Evolutionary conservation across 2,888 invertebrate genomes (phyloP).

Genomic region (Andrena haemorrhoa): DNA sequence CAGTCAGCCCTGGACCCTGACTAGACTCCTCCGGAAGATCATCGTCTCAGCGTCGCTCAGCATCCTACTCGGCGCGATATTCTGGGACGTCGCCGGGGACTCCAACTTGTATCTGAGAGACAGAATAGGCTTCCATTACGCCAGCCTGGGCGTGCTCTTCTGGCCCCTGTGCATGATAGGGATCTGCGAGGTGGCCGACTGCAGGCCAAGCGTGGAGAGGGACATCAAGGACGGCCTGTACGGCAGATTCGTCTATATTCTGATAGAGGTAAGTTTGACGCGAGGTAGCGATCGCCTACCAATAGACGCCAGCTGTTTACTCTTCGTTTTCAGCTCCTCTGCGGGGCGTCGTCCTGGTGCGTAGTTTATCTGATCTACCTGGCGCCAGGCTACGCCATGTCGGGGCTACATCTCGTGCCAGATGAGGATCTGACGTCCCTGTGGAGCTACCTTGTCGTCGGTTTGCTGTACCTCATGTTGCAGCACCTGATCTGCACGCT

Average conservation of each 20-base stretch:
- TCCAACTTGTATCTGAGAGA: constrained; percentile 91
- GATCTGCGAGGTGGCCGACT: constrained; percentile 84
- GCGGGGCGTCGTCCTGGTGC: constrained; percentile 92
- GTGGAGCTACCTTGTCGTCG: constrained; percentile 81
- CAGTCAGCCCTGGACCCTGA: constrained; percentile 94
- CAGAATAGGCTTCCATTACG: constrained; percentile 94
- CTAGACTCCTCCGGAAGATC: constrained; percentile 92
- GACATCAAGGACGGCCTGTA: constrained; percentile 94
- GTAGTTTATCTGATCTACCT: constrained; percentile 94
- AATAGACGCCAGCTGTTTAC: neutral
- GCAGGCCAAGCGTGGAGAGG: constrained; percentile 88
- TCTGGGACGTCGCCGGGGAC: constrained; percentile 94
- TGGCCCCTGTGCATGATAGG: constrained; percentile 89
- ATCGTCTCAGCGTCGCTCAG: constrained; percentile 93
- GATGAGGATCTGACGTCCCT: constrained; percentile 81
- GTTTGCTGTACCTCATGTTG: constrained; percentile 80
- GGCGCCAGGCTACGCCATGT: constrained; percentile 96
- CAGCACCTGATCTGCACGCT: constrained; percentile 81
- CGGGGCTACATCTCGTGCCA: constrained; percentile 89
- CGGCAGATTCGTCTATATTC: constrained; percentile 91
- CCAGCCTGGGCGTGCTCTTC: constrained; percentile 90
- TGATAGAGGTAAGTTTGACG: constrained; percentile 89
- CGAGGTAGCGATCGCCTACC: neutral
- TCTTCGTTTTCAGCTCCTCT: constrained; percentile 88
- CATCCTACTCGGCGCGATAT: constrained; percentile 93